Evolutionary conservation across 2,797 vertebrate genomes (phyloP), one percentile per base, ranked within the genome.

Genomic region (Lophius americanus): DNA sequence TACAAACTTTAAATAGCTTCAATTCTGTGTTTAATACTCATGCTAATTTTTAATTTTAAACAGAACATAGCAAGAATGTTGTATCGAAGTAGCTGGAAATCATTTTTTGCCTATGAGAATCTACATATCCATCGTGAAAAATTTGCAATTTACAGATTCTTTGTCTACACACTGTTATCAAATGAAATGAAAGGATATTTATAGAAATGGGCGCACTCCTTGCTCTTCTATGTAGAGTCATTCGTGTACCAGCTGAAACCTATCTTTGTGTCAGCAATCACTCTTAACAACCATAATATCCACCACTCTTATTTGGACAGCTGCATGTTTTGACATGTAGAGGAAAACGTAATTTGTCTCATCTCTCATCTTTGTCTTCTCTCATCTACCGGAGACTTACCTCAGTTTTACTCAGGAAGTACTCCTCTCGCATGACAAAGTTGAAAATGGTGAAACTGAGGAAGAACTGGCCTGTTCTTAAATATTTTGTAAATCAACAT

Each of bases 351-450:
- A 56, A 67, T 41, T 65, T 8, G 23, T 72, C 68, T 82, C 76
- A 23, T 23, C 23, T 23, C 23, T 23, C 77, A 51, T 60, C 38
- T 64, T 47, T 58, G 4, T 9, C 41, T 42, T 42, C 41, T 61
- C 59, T 47, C 3, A 8, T 47, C 52, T 5, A 0, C 49, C 6
- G 70, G 76, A 82, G 73, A 71, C 74, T 86, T 68, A 82, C 79
- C 83, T 91, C 85, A 73, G 67, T 67, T 77, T 70, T 51, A 70
- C 81, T 87, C 82, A 85, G 84, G 86, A 84, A 59, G 38, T 69
- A 9, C 77, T 81, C 76, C 77, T 77, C 69, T 41, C 76, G 65
- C 78, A 75, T 70, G 64, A 73, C 7, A 8, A 69, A 55, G 65
- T 73, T 51, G 37, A 49, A 63, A 44, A 4, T 44, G 3, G 12